Conservation (phyloP, 2,113 vertebrate genomes). For the Nerophis lumbriciformis region DNA sequence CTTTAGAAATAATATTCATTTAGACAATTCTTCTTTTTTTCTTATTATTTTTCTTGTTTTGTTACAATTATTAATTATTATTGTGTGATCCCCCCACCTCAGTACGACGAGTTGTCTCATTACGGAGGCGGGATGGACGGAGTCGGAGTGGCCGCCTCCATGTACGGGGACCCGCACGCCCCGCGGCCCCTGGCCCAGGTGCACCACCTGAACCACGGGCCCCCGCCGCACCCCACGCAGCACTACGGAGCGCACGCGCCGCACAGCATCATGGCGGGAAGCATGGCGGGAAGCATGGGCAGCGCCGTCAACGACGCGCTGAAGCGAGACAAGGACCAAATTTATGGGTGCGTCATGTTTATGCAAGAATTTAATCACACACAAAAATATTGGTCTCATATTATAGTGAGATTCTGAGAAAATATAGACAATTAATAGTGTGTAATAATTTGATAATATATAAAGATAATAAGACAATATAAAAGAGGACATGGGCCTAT, state of each 20-base stretch:
- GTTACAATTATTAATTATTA: background rate
- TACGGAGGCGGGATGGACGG: conserved; percentile 91
- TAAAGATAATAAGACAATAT: too few species aligned
- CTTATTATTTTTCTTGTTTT: background rate
- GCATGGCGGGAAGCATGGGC: conserved; percentile 91
- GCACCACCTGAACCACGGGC: conserved; percentile 93
- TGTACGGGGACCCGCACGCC: conserved; percentile 93
- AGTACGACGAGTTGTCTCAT: conserved; percentile 95
- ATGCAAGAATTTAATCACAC: too few species aligned
- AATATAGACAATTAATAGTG: too few species aligned
- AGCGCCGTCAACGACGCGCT: conserved; percentile 88
- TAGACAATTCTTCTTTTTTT: background rate
- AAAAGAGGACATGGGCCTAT: too few species aligned
- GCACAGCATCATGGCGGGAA: conserved; percentile 87
- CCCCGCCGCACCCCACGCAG: conserved; percentile 86
- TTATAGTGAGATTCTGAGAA: too few species aligned
- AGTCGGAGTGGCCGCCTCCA: conserved; percentile 86
- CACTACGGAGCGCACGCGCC: conserved; percentile 91
- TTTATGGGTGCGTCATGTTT: conserved; percentile 80
- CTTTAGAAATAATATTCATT: background rate
- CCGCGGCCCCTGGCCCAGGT: conserved; percentile 87
- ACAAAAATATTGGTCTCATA: too few species aligned
- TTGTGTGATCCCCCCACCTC: conserved; percentile 14
- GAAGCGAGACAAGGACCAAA: conserved; percentile 95
- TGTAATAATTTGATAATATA: too few species aligned